Evolutionary conservation across 2,797 vertebrate species (phyloP), one percentile per base, ranked within the genome.

Genomic region (Apogon hyalosoma): DNA sequence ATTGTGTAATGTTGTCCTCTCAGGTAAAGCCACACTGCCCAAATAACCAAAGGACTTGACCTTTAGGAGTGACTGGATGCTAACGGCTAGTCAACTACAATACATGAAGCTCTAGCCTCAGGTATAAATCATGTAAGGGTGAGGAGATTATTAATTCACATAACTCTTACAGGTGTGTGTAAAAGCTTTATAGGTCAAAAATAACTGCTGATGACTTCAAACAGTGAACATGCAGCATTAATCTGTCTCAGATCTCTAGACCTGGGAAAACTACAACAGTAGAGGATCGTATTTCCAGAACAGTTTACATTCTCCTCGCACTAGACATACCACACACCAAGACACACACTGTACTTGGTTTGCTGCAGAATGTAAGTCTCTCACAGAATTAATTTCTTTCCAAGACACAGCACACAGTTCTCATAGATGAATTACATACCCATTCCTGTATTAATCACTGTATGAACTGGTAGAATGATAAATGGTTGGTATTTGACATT

Each of bases 221-320:
- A 77, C 28, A 19, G 4, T 3, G 4, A 5, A n/a, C 38, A 47
- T 36, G 55, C 18, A 6, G 11, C 46, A 54, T 51, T 74, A 70
- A 82, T 87, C 67, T 57, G 16, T 16, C 45, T 71, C 41, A 53
- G 69, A 82, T 78, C 75, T 83, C 58, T 47, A 50, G 77, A 84
- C 62, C 71, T 64, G 52, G 21, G 38, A 56, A 71, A 60, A 80
- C 63, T 67, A 68, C 43, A 68, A 67, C 45, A 73, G 62, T 24
- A 15, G 75, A 62, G 64, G 80, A 83, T 91, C 80, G 16, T 7
- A 75, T 90, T 87, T 80, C 86, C 80, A 62, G 76, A 49, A 73
- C 58, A 75, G 83, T 87, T 87, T 85, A 83, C 88, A 87, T 91
- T 90, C 83, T 72, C 63, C 24, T 59, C 82, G 58, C 84, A 66